A percentile compares a stretch with the other conserved stretches of the same genome.
Conservation (phyloP, 2,797 vertebrate genomes). For the Phylloscopus collybita region DNA sequence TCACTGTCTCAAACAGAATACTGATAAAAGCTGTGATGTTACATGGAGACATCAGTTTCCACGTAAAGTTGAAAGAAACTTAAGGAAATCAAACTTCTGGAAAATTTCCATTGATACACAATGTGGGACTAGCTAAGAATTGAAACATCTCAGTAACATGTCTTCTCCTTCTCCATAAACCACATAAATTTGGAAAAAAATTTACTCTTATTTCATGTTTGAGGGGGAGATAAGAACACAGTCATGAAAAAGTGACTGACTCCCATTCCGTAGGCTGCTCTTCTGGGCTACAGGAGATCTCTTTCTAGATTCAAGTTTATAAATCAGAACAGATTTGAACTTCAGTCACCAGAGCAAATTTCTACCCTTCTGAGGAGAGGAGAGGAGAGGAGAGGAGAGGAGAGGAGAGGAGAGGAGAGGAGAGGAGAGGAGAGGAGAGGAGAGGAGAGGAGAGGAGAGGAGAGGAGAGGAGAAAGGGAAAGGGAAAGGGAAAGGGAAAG, state of each 20-base stretch:
- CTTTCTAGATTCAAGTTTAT: neutral
- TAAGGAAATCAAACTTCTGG: neutral
- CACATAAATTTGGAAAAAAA: neutral
- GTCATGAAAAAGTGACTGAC: fast-evolving
- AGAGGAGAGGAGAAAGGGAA: no score
- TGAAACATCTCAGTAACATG: neutral
- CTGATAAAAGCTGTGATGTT: neutral
- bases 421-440: no score
- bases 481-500: no score
- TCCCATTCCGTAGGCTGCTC: neutral
- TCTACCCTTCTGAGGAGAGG: neutral
- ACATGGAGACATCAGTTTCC: neutral
- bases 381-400: no score
- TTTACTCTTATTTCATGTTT: neutral
- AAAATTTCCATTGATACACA: neutral
- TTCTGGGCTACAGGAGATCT: neutral
- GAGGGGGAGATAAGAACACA: neutral
- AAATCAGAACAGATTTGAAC: neutral
- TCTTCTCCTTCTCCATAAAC: neutral
- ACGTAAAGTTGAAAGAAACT: neutral
- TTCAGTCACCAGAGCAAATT: neutral
- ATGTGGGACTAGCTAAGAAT: neutral
- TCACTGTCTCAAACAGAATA: neutral
- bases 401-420: no score
- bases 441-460: no score